Evolutionary conservation across 2,888 invertebrate genomes (phyloP), one percentile per base, ranked within the genome.

Genomic region (Plemyria rubiginata): DNA sequence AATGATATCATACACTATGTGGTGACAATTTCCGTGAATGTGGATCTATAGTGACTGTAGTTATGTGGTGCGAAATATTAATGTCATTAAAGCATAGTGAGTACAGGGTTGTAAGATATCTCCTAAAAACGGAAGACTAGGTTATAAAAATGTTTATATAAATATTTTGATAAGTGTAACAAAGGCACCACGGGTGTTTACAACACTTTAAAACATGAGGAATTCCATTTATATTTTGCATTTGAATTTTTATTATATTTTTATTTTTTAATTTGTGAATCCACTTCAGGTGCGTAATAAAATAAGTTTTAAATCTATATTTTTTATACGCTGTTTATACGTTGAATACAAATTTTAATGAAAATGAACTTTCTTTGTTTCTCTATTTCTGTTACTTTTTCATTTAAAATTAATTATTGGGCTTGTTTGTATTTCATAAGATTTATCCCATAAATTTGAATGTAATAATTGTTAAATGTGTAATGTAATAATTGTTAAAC

Each of bases 51-150:
- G 73, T 84, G 82, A 82, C 75, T 77, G 78, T 80, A 70, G 73
- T 84, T 83, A 82, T 81, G 81, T 22, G 84, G 79, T 79, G 82
- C 75, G 78, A 80, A 80, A 60, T 53, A 82, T 79, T 83, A 82
- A 84, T 83, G 87, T 86, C 87, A 86, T 88, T 84, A 84, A 84
- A 85, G 84, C 88, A 89, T 92, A 91, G 92, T 91, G 92, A 89
- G 89, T 87, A 92, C 92, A 92, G 92, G 92, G 92, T 92, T 92
- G 92, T 91, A 90, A 88, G 90, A 91, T 92, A 92, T 92, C 88
- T 92, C 87, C 87, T 88, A 88, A 91, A 84, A 85, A 84, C 72
- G 75, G 82, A 83, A 81, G 80, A 85, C 78, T 90, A 91, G 88
- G 85, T 81, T 86, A 80, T 66, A 86, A 86, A 85, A 86, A 90